Percentiles rank a stretch among this genome's conserved stretches.
Conservation (phyloP, 2,888 invertebrate species). For the Zootermopsis nevadensis region DNA sequence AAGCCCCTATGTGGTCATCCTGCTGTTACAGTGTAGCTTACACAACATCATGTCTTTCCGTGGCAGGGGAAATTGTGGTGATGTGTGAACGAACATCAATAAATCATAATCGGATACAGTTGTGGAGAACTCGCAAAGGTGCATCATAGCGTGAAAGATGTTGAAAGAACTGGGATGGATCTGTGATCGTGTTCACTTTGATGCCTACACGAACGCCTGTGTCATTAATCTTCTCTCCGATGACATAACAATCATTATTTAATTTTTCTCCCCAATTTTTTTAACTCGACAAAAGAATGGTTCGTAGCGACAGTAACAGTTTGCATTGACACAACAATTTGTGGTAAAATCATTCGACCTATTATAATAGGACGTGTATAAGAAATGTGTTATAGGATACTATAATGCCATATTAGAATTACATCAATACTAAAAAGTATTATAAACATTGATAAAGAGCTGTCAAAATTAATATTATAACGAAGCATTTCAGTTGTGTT, state of each 20-base stretch:
- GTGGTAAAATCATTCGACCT: constrained; percentile 34
- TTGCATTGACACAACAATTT: constrained; percentile 48
- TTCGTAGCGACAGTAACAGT: constrained; percentile 40
- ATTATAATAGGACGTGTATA: neutral
- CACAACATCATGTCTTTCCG: neutral
- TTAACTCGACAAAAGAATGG: constrained; percentile 3
- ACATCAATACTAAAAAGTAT: no score
- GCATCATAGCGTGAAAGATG: constrained; percentile 39
- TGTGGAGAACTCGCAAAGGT: constrained; percentile 32
- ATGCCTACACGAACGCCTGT: constrained; percentile 22
- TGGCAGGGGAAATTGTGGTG: neutral
- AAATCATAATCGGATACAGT: constrained; percentile 42
- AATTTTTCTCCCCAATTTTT: constrained; percentile 38
- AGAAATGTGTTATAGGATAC: no score
- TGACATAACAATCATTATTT: constrained; percentile 50
- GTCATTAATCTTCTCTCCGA: constrained; percentile 47
- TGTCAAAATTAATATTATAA: no score
- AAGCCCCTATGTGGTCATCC: neutral
- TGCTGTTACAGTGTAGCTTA: no score
- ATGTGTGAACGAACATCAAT: constrained; percentile 31
- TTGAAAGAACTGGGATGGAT: constrained; percentile 31
- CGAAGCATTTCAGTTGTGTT: no score
- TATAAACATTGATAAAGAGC: no score
- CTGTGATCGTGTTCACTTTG: constrained; percentile 32
- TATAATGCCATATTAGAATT: no score